Conservation (phyloP, 2,797 vertebrate genomes). For the Phyllotis vaccarum region DNA sequence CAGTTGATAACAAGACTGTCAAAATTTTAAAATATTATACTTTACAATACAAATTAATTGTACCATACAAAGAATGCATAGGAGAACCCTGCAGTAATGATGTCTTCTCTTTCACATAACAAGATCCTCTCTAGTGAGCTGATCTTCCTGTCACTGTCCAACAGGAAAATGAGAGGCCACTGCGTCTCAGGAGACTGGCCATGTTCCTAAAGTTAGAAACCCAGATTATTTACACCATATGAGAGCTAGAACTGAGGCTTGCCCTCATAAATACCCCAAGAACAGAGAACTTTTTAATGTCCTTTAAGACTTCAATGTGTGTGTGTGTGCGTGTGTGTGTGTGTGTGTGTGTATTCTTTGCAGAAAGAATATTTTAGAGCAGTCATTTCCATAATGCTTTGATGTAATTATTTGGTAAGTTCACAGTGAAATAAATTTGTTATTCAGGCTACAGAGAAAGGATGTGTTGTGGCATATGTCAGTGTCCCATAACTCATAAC, state of each 20-base stretch:
- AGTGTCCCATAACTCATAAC: not conserved
- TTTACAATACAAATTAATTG: conserved; percentile 58
- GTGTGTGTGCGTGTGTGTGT: too few relatives aligned
- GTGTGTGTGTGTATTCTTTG: too few relatives aligned
- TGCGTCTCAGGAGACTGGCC: not conserved
- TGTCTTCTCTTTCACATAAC: not conserved
- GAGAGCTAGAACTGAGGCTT: not conserved
- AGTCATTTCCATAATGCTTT: not conserved
- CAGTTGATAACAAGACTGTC: conserved; percentile 64
- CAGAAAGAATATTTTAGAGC: not conserved
- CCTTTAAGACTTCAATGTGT: not conserved
- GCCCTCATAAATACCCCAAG: not conserved
- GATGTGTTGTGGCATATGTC: accelerated
- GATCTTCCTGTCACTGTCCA: conserved; percentile 47
- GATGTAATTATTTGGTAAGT: not conserved
- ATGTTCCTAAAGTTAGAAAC: conserved; percentile 22
- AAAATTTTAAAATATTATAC: conserved; percentile 35
- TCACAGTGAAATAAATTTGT: not conserved
- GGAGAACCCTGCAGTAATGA: not conserved
- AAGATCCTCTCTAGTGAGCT: not conserved
- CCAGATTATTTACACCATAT: not conserved
- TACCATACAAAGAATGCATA: conserved; percentile 18
- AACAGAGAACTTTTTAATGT: not conserved
- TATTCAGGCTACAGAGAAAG: not conserved
- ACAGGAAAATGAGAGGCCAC: not conserved